phyloP scores from a whole-genome alignment of 1,140 invertebrate species.

The Drosophila orosa region DNA sequence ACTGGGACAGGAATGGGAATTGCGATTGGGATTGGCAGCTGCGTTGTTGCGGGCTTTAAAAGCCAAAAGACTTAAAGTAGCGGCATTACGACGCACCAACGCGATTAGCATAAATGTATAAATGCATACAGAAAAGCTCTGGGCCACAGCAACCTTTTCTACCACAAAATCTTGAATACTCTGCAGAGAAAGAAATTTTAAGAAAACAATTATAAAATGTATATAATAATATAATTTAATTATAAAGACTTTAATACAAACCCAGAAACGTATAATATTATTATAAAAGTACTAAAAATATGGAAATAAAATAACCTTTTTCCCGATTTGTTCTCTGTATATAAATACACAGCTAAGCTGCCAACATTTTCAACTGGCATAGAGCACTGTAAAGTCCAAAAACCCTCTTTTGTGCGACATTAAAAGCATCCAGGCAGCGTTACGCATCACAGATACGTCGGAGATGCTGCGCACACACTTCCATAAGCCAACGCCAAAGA shows the following conservation, averaged over 20 bases:
- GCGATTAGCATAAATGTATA: slow-evolving; percentile 82
- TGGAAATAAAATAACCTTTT: neutral
- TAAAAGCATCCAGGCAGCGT: slow-evolving; percentile 31
- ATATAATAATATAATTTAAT: no score
- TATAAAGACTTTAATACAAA: neutral
- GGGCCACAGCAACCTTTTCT: neutral
- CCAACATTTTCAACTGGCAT: neutral
- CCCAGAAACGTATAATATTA: neutral
- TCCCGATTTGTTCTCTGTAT: neutral
- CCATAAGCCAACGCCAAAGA: slow-evolving; percentile 21
- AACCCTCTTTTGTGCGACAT: slow-evolving; percentile 8
- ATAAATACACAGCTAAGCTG: neutral
- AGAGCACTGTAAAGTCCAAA: slow-evolving; percentile 12
- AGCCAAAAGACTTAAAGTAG: slow-evolving; percentile 79
- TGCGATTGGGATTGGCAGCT: slow-evolving; percentile 53
- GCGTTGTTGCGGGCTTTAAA: slow-evolving; percentile 67
- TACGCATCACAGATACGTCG: slow-evolving; percentile 51
- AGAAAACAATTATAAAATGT: neutral
- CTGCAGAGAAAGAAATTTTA: neutral
- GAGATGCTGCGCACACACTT: slow-evolving; percentile 43
- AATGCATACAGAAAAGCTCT: slow-evolving; percentile 65
- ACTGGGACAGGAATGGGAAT: slow-evolving; percentile 18
- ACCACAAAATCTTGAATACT: neutral
- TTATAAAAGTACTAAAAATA: neutral
- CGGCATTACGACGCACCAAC: slow-evolving; percentile 77